Evolutionary conservation across 2,113 vertebrate species (phyloP), one percentile per base, ranked within the genome.

Genomic region (Neolamprologus toae): DNA sequence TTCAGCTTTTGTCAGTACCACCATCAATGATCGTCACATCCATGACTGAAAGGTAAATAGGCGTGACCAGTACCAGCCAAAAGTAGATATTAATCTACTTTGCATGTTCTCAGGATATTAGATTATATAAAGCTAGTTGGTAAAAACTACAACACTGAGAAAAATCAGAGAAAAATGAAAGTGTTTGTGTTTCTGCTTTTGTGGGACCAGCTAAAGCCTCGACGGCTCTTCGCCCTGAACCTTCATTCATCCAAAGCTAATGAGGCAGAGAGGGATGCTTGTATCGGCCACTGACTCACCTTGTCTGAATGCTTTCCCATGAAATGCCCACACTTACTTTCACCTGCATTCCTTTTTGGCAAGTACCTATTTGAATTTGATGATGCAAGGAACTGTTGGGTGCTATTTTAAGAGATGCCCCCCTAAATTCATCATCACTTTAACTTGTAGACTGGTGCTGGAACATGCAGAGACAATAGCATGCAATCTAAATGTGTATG

Each of bases 171-270:
- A 49, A 49, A 49, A 76, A 10, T 47, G 1, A 42, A 71, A 42
- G 40, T 28, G 14, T 19, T 71, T 78, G 47, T 55, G 6, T 31
- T 31, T 80, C 80, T 85, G 55, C 55, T 19, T 78, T 80, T 9
- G 13, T 86, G 76, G 86, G 71, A 87, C 80, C 66, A 73, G 59
- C 19, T 80, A 19, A 19, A 83, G 26, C 81, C 68, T 83, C 42
- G 3, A 21, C 73, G 66, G 82, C 82, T 81, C 37, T 71, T 81
- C 7, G 86, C 63, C 66, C 63, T 8, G 61, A 81, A 82, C 14
- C 28, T 87, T n/a, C 86, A 81, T 90, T 59, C 88, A 86, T 86
- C 86, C 83, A 63, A 78, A 47, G 45, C 86, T 85, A 90, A 90
- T 86, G 88, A 87, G 57, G 42, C 42, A 78, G 71, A 21, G 81